These are phyloP conservation scores for Sebastes elongatus DNA, from an alignment of 2,797 vertebrate genomes.

Conservation along the genomic window DNA sequence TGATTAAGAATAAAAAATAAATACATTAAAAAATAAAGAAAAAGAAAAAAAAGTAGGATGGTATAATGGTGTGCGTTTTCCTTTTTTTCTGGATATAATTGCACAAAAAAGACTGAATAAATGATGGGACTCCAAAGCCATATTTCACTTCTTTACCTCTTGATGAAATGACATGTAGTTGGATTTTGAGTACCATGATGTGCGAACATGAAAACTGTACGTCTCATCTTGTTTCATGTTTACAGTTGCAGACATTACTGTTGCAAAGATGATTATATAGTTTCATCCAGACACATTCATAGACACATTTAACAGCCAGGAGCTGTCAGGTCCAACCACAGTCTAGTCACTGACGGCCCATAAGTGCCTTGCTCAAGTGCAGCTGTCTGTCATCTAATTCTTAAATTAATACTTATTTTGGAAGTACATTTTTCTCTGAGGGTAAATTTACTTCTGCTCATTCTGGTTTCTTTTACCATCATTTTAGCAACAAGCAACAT, in stretches of 20 bases:
- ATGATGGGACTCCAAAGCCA: not conserved
- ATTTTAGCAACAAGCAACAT: not conserved
- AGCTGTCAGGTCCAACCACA: constrained; percentile 47
- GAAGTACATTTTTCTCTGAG: no score
- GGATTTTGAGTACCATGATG: not conserved
- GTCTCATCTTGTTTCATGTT: constrained; percentile 3
- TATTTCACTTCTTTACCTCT: not conserved
- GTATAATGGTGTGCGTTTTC: not conserved
- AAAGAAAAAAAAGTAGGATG: no score
- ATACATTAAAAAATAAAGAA: no score
- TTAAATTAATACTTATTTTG: not conserved
- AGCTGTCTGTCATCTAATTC: not conserved
- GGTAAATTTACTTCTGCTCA: not conserved
- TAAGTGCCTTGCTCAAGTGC: constrained; percentile 7
- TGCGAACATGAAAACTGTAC: not conserved
- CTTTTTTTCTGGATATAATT: not conserved
- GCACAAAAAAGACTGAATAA: not conserved
- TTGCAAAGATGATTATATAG: constrained; percentile 26
- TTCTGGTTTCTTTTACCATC: not conserved
- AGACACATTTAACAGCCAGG: constrained; percentile 12
- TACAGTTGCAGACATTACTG: not conserved
- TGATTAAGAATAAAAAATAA: no score
- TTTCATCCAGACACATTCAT: constrained; percentile 22
- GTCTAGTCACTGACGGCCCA: constrained; percentile 49
- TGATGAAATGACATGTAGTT: not conserved